A percentile compares a stretch with the other conserved stretches of the same genome.
Conservation (phyloP, 2,113 vertebrate genomes). For the Sander vitreus region DNA sequence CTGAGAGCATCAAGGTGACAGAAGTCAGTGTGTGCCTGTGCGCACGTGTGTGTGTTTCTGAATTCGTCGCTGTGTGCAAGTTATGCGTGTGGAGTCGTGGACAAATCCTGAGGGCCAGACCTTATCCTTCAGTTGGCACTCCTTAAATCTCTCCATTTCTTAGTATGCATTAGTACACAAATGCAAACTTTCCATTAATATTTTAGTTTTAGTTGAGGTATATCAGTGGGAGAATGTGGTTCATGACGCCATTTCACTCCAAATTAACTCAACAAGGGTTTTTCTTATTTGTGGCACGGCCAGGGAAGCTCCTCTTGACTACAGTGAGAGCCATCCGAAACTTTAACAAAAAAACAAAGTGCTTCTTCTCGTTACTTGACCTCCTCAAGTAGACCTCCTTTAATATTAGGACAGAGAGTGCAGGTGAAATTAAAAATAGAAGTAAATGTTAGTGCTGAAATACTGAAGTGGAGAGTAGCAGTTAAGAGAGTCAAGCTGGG, state of each 20-base stretch:
- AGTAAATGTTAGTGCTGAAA: conserved; percentile 58
- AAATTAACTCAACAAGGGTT: conserved; percentile 2
- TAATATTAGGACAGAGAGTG: conserved; percentile 54
- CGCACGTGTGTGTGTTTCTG: neutral
- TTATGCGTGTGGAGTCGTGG: neutral
- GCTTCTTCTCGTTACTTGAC: conserved; percentile 47
- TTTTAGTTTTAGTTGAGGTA: neutral
- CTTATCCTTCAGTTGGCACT: conserved; percentile 70
- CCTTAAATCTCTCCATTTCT: conserved; percentile 70
- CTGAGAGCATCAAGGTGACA: conserved; percentile 16
- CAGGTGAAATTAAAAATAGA: conserved; percentile 38
- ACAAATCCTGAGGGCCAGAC: conserved; percentile 46
- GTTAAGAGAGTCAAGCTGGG: neutral
- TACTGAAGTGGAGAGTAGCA: conserved; percentile 33
- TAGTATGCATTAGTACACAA: conserved; percentile 54
- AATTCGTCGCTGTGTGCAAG: conserved; percentile 3
- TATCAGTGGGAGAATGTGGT: neutral
- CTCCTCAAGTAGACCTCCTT: conserved; percentile 43
- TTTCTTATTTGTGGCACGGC: conserved; percentile 14
- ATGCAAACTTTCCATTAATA: conserved; percentile 6
- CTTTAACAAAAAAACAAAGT: conserved; percentile 53
- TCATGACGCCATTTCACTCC: conserved; percentile 18
- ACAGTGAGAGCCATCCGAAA: conserved; percentile 35
- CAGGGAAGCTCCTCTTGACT: conserved; percentile 35
- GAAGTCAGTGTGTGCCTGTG: conserved; percentile 9